phyloP scores from a whole-genome alignment of 2,888 invertebrate species.

The Erebia ligea region DNA sequence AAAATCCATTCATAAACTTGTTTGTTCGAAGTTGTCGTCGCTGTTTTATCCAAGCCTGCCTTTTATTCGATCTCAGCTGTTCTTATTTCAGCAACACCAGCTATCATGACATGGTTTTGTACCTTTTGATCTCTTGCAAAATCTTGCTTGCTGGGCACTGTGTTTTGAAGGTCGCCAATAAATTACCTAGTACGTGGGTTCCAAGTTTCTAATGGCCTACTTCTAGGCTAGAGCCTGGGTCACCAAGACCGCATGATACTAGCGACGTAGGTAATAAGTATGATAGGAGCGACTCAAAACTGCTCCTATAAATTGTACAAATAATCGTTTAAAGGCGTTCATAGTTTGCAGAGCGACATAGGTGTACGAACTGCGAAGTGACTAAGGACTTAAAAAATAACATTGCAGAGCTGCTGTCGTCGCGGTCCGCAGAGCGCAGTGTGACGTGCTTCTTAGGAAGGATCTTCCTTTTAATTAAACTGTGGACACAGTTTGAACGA shows the following conservation, averaged over 20 bases:
- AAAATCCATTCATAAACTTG: not conserved
- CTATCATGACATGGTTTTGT: slow-evolving; percentile 18
- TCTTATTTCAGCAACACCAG: not conserved
- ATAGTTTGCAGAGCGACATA: too few species aligned
- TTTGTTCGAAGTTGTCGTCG: not conserved
- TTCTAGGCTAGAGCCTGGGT: slow-evolving; percentile 51
- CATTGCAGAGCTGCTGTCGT: too few species aligned
- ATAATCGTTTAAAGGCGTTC: too few species aligned
- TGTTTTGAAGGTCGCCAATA: slow-evolving; percentile 67
- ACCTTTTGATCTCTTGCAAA: not conserved
- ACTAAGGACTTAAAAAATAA: too few species aligned
- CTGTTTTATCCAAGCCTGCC: not conserved
- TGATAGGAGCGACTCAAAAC: not conserved
- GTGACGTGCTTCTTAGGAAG: too few species aligned
- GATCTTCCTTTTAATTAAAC: too few species aligned
- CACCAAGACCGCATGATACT: not conserved
- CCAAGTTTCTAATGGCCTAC: slow-evolving; percentile 74
- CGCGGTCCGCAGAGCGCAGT: too few species aligned
- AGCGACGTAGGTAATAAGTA: not conserved
- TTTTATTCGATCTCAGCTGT: not conserved
- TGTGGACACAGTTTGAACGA: too few species aligned
- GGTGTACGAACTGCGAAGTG: too few species aligned
- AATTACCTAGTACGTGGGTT: slow-evolving; percentile 47
- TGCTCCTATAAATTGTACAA: too few species aligned
- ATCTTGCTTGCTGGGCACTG: slow-evolving; percentile 51